Conservation (phyloP, 2,888 invertebrate genomes). For the Steinernema hermaphroditum region DNA sequence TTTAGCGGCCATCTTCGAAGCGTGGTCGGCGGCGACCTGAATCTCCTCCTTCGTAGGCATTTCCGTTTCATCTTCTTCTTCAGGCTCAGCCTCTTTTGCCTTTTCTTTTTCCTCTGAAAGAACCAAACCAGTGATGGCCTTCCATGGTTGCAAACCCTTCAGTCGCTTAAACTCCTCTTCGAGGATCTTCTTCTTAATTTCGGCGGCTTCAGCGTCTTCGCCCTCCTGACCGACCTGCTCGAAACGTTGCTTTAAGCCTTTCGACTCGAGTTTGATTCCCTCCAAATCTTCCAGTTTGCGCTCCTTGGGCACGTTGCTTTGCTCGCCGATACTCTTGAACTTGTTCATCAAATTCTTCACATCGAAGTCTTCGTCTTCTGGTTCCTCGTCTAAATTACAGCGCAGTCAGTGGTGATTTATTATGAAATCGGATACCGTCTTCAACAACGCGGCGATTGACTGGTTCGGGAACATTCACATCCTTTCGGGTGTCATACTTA, state of each 20-base stretch:
- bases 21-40: slow-evolving; percentile 63
- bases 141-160: slow-evolving; percentile 54
- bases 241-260: slow-evolving; percentile 62
- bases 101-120: slow-evolving; percentile 60
- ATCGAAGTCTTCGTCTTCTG: slow-evolving; percentile 61
- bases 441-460: slow-evolving; percentile 57
- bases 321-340: slow-evolving; percentile 64
- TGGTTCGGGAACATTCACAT: slow-evolving; percentile 51
- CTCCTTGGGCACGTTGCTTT: slow-evolving; percentile 45
- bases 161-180: slow-evolving; percentile 66
- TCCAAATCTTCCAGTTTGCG: slow-evolving; percentile 48
- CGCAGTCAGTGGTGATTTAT: neutral
- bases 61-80: slow-evolving; percentile 46
- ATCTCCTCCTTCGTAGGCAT: slow-evolving; percentile 46
- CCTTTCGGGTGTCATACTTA: slow-evolving; percentile 64
- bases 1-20: slow-evolving; percentile 66
- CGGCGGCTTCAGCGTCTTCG: slow-evolving; percentile 66
- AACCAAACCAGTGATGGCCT: neutral
- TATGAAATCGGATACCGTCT: slow-evolving; percentile 34
- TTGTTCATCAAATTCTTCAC: slow-evolving; percentile 67
- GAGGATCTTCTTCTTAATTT: slow-evolving; percentile 67
- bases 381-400: slow-evolving; percentile 38
- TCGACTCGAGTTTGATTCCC: slow-evolving; percentile 43
- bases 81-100: slow-evolving; percentile 48
- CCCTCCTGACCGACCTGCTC: slow-evolving; percentile 66